Percentiles rank a stretch among this genome's conserved stretches.
Evolutionary conservation across 1,140 invertebrate genomes (phyloP).

Genomic region (Anastrepha obliqua): DNA sequence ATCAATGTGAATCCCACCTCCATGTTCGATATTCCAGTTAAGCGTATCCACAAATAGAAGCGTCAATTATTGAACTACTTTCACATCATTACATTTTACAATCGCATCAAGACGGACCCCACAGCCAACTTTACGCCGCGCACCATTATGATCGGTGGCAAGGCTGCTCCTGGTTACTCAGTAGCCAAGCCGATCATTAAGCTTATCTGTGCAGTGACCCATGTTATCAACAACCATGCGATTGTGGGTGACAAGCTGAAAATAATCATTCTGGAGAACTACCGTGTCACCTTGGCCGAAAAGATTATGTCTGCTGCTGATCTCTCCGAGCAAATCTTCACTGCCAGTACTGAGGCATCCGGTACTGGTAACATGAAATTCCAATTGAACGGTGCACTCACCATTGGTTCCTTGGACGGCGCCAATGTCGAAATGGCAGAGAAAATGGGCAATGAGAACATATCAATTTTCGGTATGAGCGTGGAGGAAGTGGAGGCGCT

Average conservation of each 20-base stretch:
- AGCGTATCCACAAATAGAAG: conserved; percentile 99
- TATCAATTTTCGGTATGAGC: conserved; percentile 99
- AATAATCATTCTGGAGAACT: conserved; percentile 97
- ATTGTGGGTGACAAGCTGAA: conserved; percentile 97
- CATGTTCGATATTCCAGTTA: conserved; percentile 98
- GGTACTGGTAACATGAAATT: conserved; percentile 89
- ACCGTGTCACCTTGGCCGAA: conserved; percentile 97
- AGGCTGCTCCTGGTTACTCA: conserved; percentile 98
- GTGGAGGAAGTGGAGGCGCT: conserved; percentile 92
- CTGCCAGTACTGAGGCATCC: conserved; percentile 98
- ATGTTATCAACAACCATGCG: conserved; percentile 97
- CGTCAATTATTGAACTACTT: conserved; percentile 96
- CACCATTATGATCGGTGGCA: conserved; percentile 98
- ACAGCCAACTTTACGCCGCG: conserved; percentile 88
- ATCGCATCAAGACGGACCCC: conserved; percentile 97
- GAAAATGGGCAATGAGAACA: conserved; percentile 98
- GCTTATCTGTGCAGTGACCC: conserved; percentile 92
- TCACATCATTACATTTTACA: conserved; percentile 98
- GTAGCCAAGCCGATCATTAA: conserved; percentile 99
- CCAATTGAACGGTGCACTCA: conserved; percentile 96
- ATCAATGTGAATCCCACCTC: conserved; percentile 94
- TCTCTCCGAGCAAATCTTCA: conserved; percentile 98
- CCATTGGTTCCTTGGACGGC: conserved; percentile 98
- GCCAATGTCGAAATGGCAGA: conserved; percentile 99
- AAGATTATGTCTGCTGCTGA: conserved; percentile 99